Conservation (phyloP, 1,140 invertebrate species). For the Bombus polaris region DNA sequence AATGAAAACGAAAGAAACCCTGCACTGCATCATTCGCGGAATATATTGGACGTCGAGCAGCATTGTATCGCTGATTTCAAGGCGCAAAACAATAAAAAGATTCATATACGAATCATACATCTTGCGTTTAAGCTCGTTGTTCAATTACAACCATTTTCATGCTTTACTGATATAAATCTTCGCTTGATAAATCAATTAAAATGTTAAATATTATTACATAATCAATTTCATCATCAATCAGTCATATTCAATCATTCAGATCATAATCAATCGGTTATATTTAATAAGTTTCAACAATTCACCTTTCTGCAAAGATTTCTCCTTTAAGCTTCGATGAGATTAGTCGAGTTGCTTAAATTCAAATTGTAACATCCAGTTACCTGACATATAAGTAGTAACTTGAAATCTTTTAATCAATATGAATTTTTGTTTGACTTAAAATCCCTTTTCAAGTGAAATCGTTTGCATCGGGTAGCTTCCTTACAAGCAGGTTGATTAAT, state of each 20-base stretch:
- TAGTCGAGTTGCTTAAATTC: neutral
- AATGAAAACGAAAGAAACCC: neutral
- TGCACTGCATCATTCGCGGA: neutral
- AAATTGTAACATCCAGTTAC: neutral
- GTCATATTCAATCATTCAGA: no score
- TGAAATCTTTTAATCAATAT: neutral
- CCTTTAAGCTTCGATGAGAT: no score
- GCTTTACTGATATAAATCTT: no score
- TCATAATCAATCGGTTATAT: neutral
- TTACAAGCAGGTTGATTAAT: neutral
- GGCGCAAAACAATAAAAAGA: neutral
- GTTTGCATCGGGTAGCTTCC: neutral
- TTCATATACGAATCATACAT: neutral
- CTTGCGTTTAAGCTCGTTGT: neutral
- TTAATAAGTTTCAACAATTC: neutral
- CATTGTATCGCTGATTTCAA: neutral
- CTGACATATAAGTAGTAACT: neutral
- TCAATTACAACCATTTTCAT: neutral
- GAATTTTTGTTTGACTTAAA: neutral
- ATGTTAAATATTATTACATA: no score
- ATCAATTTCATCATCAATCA: no score
- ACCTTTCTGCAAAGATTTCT: neutral
- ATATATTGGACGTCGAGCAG: neutral
- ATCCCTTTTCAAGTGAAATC: no score
- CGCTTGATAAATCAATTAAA: no score